Evolutionary conservation across 2,888 invertebrate genomes (phyloP).

Genomic region (Zeuzera pyrina): DNA sequence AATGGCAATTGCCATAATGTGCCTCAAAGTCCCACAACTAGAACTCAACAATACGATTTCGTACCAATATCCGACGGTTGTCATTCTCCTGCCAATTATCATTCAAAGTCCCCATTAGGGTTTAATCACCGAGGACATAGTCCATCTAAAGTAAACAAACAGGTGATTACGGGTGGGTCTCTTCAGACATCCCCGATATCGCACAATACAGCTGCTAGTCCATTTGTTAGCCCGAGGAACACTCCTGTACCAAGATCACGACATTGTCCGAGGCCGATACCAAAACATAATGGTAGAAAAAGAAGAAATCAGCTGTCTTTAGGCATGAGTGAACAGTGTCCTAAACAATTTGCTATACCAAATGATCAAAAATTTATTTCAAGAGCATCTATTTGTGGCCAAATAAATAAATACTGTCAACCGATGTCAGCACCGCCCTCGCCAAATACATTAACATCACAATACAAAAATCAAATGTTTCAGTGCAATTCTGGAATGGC

Average conservation of each 20-base stretch:
- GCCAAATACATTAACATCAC: constrained; percentile 67
- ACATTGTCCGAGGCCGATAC: constrained; percentile 68
- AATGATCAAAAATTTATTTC: constrained; percentile 56
- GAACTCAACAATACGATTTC: constrained; percentile 87
- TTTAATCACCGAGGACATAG: constrained; percentile 50
- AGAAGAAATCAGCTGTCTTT: constrained; percentile 46
- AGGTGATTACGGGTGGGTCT: constrained; percentile 50
- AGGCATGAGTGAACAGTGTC: constrained; percentile 38
- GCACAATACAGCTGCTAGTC: constrained; percentile 81
- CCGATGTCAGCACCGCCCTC: constrained; percentile 81
- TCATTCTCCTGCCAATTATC: constrained; percentile 73
- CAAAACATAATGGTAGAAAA: constrained; percentile 52
- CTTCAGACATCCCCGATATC: constrained; percentile 62
- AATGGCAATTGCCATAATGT: constrained; percentile 63
- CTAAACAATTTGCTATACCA: constrained; percentile 57
- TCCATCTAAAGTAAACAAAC: constrained; percentile 47
- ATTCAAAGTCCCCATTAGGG: constrained; percentile 55
- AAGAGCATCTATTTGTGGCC: constrained; percentile 36
- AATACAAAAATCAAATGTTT: constrained; percentile 65
- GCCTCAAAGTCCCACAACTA: constrained; percentile 83
- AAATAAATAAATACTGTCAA: constrained; percentile 51
- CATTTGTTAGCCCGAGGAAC: constrained; percentile 87
- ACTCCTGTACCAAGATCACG: constrained; percentile 81
- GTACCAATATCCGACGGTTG: constrained; percentile 89
- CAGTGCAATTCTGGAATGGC: constrained; percentile 46